Evolutionary conservation across 64 coral and sea anemone genomes (phyloP).

Genomic region (Dendrophyllia cribrosa): DNA sequence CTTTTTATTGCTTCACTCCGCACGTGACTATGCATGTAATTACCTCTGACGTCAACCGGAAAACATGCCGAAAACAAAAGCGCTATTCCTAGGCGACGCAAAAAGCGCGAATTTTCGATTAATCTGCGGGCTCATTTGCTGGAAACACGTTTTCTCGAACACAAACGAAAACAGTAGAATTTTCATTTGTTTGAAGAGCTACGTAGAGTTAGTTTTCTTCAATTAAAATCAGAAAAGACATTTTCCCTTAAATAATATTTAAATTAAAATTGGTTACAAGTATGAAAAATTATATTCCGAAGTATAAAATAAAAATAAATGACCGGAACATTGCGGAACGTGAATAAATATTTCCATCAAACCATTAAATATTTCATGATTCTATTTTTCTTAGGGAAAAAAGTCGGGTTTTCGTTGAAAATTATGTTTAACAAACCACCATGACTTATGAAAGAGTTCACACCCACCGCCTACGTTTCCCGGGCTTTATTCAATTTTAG

Average conservation of each 20-base stretch:
- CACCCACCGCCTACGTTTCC: neutral
- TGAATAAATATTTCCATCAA: neutral
- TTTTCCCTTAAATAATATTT: neutral
- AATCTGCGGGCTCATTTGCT: neutral
- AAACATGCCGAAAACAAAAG: slow-evolving; percentile 84
- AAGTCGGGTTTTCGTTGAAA: neutral
- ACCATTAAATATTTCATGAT: neutral
- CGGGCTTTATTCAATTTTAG: neutral
- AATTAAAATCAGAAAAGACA: no score
- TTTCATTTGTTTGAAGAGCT: neutral
- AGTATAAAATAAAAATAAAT: neutral
- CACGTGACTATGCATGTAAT: slow-evolving; percentile 51
- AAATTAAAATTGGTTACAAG: neutral
- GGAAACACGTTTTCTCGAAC: neutral
- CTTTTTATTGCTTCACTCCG: neutral
- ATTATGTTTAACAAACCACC: neutral
- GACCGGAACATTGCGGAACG: neutral
- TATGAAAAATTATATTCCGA: neutral
- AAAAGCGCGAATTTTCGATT: slow-evolving; percentile 52
- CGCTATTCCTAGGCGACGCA: slow-evolving; percentile 33
- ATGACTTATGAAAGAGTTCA: neutral
- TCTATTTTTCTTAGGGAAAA: neutral
- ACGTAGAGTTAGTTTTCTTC: neutral
- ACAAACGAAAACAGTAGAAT: neutral
- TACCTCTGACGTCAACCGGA: slow-evolving; percentile 57